Evolutionary conservation across 2,113 vertebrate genomes (phyloP), one percentile per base, ranked within the genome.

Genomic region (Podocnemis expansa): DNA sequence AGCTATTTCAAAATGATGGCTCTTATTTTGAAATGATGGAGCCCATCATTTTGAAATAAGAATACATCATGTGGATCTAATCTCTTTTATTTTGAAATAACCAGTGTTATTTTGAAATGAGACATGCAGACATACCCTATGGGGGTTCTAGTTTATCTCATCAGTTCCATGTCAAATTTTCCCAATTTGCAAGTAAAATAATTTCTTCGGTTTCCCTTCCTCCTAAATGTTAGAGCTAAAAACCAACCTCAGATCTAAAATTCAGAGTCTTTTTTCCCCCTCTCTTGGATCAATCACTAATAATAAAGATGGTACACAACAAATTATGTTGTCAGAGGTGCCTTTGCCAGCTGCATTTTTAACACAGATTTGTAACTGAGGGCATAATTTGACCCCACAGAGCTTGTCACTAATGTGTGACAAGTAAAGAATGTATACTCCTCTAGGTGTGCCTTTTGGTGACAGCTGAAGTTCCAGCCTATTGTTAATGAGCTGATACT

Each of bases 281-380:
- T n/a, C n/a, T n/a, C n/a, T n/a, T n/a, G n/a, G n/a, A n/a, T n/a
- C n/a, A n/a, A n/a, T n/a, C n/a, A n/a, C n/a, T n/a, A n/a, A n/a
- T n/a, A n/a, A n/a, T n/a, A n/a, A n/a, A n/a, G n/a, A n/a, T n/a
- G n/a, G n/a, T n/a, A n/a, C n/a, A n/a, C n/a, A n/a, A n/a, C n/a
- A n/a, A n/a, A n/a, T n/a, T n/a, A 49, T 82, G 38, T 78, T 94
- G 92, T 60, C 63, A 94, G 51, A 83, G 80, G 75, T 79, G 67
- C 83, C 55, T 82, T 52, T 91, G 75, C 73, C 11, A 79, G 94
- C 85, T 91, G 83, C 75, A 34, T 80, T 83, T 8, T 49, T 21
- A 76, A 25, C 55, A 27, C 51, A 67, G 7, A 17, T 22, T 10
- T 80, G 2, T 83, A 41, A 75, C 63, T 89, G 56, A 84, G 56